A percentile compares a stretch with the other conserved stretches of the same genome.
These are phyloP conservation scores for Cotesia congregata DNA, from an alignment of 2,888 invertebrate species.

Conservation along the genomic window DNA sequence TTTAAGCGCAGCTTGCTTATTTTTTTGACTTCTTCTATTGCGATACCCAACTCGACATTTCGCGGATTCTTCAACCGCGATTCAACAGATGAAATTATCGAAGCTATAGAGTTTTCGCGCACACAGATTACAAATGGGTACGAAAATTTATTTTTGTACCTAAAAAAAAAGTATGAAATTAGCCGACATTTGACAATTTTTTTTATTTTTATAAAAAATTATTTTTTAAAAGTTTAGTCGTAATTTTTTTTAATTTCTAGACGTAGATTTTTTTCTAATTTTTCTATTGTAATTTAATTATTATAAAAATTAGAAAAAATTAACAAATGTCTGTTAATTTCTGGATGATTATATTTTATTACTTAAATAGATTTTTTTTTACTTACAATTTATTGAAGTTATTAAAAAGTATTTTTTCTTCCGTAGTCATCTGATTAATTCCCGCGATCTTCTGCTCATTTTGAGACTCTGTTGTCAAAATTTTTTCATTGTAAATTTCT, in stretches of 20 bases:
- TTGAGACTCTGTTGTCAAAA: constrained; percentile 74
- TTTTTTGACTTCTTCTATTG: constrained; percentile 79
- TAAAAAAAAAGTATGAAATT: constrained; percentile 53
- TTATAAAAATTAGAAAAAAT: not conserved
- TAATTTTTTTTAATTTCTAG: too few relatives aligned
- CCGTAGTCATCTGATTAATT: constrained; percentile 72
- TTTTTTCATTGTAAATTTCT: constrained; percentile 71
- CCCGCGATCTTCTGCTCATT: constrained; percentile 75
- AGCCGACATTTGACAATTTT: too few relatives aligned
- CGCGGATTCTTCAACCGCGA: constrained; percentile 72
- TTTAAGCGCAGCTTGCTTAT: constrained; percentile 75
- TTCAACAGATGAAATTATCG: constrained; percentile 75
- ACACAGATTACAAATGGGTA: constrained; percentile 81
- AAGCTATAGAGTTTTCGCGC: constrained; percentile 75
- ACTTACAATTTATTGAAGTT: constrained; percentile 69
- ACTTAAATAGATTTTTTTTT: not conserved
- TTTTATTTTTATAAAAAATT: too few relatives aligned
- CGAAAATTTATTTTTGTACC: constrained; percentile 77
- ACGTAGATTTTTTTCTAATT: too few relatives aligned
- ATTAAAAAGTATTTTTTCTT: constrained; percentile 73
- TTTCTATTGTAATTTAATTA: not conserved
- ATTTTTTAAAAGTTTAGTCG: too few relatives aligned
- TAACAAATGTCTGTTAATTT: too few relatives aligned
- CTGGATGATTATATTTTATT: too few relatives aligned
- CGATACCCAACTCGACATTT: constrained; percentile 73